These are phyloP conservation scores for Steromphala cineraria DNA, from an alignment of 2,888 invertebrate species.

Conservation along the genomic window DNA sequence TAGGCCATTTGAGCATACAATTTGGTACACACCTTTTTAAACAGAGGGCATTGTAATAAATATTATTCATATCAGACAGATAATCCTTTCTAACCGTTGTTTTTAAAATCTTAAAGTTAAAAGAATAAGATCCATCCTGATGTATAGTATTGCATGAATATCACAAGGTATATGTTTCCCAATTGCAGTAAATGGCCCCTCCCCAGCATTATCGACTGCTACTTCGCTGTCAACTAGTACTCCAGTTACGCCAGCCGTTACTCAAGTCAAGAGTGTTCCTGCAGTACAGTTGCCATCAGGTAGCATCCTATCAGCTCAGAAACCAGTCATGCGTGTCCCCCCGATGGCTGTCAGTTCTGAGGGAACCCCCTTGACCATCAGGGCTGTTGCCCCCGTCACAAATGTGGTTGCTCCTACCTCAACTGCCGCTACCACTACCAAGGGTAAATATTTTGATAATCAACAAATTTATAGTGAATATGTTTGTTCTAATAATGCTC, in stretches of 20 bases:
- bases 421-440: neutral
- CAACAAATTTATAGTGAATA: too few species aligned
- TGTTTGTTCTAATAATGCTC: too few species aligned
- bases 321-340: slow-evolving; percentile 70
- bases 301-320: slow-evolving; percentile 38
- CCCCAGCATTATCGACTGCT: slow-evolving; percentile 21
- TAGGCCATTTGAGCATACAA: too few species aligned
- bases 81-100: too few species aligned
- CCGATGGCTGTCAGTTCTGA: slow-evolving; percentile 57
- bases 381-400: neutral
- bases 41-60: too few species aligned
- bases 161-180: neutral
- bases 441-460: neutral
- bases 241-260: slow-evolving; percentile 34
- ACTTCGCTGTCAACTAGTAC: neutral
- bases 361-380: neutral
- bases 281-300: slow-evolving; percentile 46
- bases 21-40: too few species aligned
- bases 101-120: neutral
- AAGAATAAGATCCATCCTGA: slow-evolving; percentile 28
- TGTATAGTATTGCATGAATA: too few species aligned
- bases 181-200: slow-evolving; percentile 51
- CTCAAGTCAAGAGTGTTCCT: slow-evolving; percentile 50
- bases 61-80: too few species aligned
- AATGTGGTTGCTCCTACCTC: neutral